These are phyloP conservation scores for Coregonus sp. DNA, from an alignment of 2,797 vertebrate genomes.

Conservation along the genomic window DNA sequence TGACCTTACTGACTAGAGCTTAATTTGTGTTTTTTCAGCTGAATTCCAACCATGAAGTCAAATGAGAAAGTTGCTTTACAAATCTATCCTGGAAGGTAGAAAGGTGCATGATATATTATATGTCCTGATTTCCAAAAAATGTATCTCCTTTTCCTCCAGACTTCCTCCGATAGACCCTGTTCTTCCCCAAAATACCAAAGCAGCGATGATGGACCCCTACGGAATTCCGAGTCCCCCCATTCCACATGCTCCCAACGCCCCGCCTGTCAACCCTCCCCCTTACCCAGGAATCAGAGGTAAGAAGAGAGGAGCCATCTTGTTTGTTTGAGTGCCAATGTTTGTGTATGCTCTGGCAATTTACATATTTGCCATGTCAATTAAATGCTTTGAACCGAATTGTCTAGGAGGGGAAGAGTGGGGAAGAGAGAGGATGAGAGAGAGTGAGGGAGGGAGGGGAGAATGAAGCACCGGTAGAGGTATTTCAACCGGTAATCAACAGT, in stretches of 20 bases:
- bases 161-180: neutral
- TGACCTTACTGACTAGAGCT: neutral
- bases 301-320: neutral
- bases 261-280: slow-evolving; percentile 67
- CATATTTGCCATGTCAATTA: slow-evolving; percentile 21
- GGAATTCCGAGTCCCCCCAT: slow-evolving; percentile 60
- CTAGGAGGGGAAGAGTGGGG: neutral
- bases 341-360: slow-evolving; percentile 9
- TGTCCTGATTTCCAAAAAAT: neutral
- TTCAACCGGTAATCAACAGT: no score
- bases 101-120: neutral
- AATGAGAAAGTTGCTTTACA: neutral
- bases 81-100: neutral
- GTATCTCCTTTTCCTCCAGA: slow-evolving; percentile 35
- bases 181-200: slow-evolving; percentile 29
- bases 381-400: neutral
- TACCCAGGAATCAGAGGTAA: slow-evolving; percentile 70
- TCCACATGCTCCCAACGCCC: slow-evolving; percentile 63
- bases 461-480: no score
- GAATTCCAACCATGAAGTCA: neutral
- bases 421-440: slow-evolving; percentile 13
- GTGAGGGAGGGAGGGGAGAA: neutral
- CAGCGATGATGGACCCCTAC: slow-evolving; percentile 51
- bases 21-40: neutral
- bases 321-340: neutral